Conservation (phyloP, 2,797 vertebrate species). For the Nannoperca australis region DNA sequence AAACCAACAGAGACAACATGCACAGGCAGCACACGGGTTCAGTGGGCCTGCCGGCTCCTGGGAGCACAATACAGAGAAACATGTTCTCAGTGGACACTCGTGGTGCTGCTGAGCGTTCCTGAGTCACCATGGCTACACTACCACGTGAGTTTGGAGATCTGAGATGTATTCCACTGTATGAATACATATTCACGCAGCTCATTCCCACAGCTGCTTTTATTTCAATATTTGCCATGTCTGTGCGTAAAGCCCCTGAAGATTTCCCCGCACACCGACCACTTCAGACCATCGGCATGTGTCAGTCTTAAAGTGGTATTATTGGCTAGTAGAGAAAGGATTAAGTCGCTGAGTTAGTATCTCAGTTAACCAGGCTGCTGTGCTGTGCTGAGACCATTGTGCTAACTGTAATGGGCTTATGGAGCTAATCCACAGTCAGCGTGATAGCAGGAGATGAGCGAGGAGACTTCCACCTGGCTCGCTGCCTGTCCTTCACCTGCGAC, state of each 20-base stretch:
- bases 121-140: slow-evolving; percentile 28
- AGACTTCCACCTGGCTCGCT: not conserved
- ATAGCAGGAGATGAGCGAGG: slow-evolving; percentile 29
- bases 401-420: slow-evolving; percentile 79
- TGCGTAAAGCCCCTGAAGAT: too few species aligned
- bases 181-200: not conserved
- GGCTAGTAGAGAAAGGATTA: slow-evolving; percentile 32
- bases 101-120: not conserved
- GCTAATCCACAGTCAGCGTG: slow-evolving; percentile 70
- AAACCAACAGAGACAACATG: slow-evolving; percentile 43
- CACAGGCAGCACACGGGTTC: slow-evolving; percentile 34
- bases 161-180: not conserved
- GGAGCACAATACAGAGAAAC: slow-evolving; percentile 25
- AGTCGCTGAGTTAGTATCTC: slow-evolving; percentile 15
- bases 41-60: slow-evolving; percentile 25
- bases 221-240: not conserved
- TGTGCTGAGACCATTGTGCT: slow-evolving; percentile 56
- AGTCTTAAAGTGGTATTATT: not conserved
- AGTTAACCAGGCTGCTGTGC: slow-evolving; percentile 44
- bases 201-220: not conserved
- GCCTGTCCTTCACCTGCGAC: not conserved
- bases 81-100: slow-evolving; percentile 18
- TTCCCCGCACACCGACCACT: not conserved
- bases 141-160: not conserved
- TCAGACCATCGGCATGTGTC: not conserved